Evolutionary conservation across 2,797 vertebrate species (phyloP).

Genomic region (Echiichthys vipera): DNA sequence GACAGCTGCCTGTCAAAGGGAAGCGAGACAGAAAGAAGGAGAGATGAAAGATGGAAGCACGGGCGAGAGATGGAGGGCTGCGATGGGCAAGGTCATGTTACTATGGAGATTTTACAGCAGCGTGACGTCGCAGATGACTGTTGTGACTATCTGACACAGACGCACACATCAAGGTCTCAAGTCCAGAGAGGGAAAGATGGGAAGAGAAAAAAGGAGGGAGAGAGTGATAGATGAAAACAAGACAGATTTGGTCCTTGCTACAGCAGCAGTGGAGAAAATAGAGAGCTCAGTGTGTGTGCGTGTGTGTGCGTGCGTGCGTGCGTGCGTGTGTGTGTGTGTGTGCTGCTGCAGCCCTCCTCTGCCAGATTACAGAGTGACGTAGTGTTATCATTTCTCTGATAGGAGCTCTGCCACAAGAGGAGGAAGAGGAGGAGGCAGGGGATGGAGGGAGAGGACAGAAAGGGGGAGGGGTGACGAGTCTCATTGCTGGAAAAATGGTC

Average conservation of each 20-base stretch:
- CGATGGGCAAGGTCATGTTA: conserved; percentile 74
- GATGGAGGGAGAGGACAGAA: conserved; percentile 51
- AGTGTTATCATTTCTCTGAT: conserved; percentile 85
- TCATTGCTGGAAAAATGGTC: conserved; percentile 82
- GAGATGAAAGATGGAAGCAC: conserved; percentile 55
- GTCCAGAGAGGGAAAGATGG: conserved; percentile 50
- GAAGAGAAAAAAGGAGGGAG: conserved; percentile 14
- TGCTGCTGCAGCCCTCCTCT: conserved; percentile 74
- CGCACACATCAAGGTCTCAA: conserved; percentile 69
- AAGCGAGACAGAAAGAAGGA: conserved; percentile 33
- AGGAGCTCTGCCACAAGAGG: conserved; percentile 77
- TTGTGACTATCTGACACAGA: conserved; percentile 66
- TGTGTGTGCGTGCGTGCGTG: conserved; percentile 25
- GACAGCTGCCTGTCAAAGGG: conserved; percentile 68
- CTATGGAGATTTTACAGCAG: conserved; percentile 65
- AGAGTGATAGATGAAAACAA: conserved; percentile 63
- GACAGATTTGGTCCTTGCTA: conserved; percentile 62
- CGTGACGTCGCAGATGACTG: conserved; percentile 63
- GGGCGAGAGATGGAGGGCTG: conserved; percentile 48
- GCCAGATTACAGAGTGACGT: conserved; percentile 84
- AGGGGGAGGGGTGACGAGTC: conserved; percentile 74
- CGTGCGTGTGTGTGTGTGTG: conserved; percentile 29
- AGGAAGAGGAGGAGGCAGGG: conserved; percentile 49
- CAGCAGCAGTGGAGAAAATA: conserved; percentile 51
- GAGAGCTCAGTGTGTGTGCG: conserved; percentile 49